Base-by-base conservation (phyloP, 2,888 invertebrate genomes). In the Agrenia bidenticulata region DNA sequence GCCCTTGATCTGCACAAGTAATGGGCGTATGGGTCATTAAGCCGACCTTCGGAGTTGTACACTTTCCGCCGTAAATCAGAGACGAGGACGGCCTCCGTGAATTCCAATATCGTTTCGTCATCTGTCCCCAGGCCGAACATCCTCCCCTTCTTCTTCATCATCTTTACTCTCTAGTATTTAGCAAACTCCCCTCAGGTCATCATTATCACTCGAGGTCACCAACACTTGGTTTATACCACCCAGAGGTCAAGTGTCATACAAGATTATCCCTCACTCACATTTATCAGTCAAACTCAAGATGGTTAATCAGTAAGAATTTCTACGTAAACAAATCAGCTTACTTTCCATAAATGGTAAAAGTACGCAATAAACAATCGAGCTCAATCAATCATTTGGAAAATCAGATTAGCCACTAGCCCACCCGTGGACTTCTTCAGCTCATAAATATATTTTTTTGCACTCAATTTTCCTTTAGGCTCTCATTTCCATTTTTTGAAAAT, bases 81-180 rank as follows among this genome's bases (percentile, higher is more conserved):
- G 24, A 67, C 71, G 41, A 73, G 42, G 0, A 72, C 73, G 11
- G 71, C 73, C 68, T 73, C 73, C 63, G 70, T 70, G 51, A 63
- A 68, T 26, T 73, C 73, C 68, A 74, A 59, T 61, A 70, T 64
- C 21, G 69, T 69, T 59, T 74, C 74, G 45, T 71, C 72, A 61
- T 69, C 69, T 17, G 39, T 64, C n/a, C 67, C 64, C 24, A 42
- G 50, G 56, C 68, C 66, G 58, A 66, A 66, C 69, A 66, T 69
- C 51, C 21, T 51, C 17, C 51, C 23, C 24, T 21, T 21, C 19
- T 51, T 51, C 5, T n/a, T 4, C 4, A 15, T 45, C 45, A 45
- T 45, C 21, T 4, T 45, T 32, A n/a, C 32, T 32, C 11, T 32
- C 5, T 11, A 32, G 4, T 32, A 7, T 32, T 32, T 32, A 32